Evolutionary conservation across 2,888 invertebrate genomes (phyloP).

Genomic region (Epistrophella euchroma): DNA sequence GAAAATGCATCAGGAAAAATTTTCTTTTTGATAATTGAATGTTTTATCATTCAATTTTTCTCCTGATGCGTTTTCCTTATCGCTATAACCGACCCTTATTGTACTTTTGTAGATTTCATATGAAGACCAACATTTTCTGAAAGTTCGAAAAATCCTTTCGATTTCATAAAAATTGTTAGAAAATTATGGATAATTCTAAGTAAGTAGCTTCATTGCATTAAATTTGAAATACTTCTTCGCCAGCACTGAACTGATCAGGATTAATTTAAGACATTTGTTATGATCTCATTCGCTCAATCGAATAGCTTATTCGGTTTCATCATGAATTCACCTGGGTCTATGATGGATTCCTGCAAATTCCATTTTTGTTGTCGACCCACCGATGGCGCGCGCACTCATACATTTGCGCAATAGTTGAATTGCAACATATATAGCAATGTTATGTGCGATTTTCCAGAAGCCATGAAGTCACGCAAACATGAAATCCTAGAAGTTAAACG

Average conservation of each 20-base stretch:
- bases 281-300: slow-evolving; percentile 57
- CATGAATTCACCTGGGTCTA: slow-evolving; percentile 71
- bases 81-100: too few relatives aligned
- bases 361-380: slow-evolving; percentile 65
- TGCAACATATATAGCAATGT: slow-evolving; percentile 19
- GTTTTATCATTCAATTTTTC: too few relatives aligned
- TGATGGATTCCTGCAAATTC: slow-evolving; percentile 71
- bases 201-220: too few relatives aligned
- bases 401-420: slow-evolving; percentile 41
- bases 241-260: slow-evolving; percentile 39
- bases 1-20: too few relatives aligned
- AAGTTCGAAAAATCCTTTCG: too few relatives aligned
- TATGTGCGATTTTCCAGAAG: slow-evolving; percentile 64
- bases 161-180: too few relatives aligned
- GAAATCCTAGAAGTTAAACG: slow-evolving; percentile 73
- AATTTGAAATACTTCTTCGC: background rate
- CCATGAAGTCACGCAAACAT: slow-evolving; percentile 76
- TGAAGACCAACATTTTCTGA: too few relatives aligned
- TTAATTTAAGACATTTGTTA: slow-evolving; percentile 8
- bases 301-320: slow-evolving; percentile 48
- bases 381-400: slow-evolving; percentile 58
- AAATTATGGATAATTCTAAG: too few relatives aligned
- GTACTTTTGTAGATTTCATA: too few relatives aligned
- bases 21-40: too few relatives aligned
- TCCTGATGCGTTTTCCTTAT: too few relatives aligned